Evolutionary conservation across 2,888 invertebrate species (phyloP).

Genomic region (Blastobasis adustella): DNA sequence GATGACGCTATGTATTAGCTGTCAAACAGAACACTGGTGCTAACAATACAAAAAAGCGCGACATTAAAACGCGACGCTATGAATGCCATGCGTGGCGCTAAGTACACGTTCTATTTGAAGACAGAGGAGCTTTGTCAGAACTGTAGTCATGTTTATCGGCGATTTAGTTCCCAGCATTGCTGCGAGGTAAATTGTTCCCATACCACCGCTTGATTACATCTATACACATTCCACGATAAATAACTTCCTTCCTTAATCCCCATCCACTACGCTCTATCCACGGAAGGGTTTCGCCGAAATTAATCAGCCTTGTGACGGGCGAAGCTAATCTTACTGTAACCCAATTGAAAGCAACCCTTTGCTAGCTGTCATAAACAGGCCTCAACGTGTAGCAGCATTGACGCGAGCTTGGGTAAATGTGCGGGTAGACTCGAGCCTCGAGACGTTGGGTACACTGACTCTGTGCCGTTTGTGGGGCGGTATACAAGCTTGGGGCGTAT

Average conservation of each 20-base stretch:
- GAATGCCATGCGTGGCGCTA: no score
- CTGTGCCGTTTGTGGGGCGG: no score
- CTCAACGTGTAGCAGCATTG: not conserved
- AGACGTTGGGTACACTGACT: no score
- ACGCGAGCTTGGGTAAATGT: not conserved
- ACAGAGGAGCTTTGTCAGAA: not conserved
- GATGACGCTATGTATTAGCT: no score
- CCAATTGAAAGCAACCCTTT: slow-evolving; percentile 21
- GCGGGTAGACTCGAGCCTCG: no score
- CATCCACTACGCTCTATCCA: not conserved
- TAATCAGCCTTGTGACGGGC: slow-evolving; percentile 17
- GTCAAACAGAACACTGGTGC: no score
- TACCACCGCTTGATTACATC: not conserved
- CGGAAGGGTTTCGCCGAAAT: slow-evolving; percentile 8
- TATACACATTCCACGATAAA: not conserved
- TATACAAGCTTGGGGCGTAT: no score
- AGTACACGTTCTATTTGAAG: not conserved
- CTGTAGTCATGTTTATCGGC: not conserved
- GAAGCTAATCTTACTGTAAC: slow-evolving; percentile 20
- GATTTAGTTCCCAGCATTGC: not conserved
- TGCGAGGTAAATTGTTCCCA: not conserved
- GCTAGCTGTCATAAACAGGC: slow-evolving; percentile 17
- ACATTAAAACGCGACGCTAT: no score
- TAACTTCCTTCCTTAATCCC: not conserved
- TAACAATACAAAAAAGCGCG: no score